Base-by-base conservation (phyloP, 2,113 vertebrate species). In the Polyodon spathula region DNA sequence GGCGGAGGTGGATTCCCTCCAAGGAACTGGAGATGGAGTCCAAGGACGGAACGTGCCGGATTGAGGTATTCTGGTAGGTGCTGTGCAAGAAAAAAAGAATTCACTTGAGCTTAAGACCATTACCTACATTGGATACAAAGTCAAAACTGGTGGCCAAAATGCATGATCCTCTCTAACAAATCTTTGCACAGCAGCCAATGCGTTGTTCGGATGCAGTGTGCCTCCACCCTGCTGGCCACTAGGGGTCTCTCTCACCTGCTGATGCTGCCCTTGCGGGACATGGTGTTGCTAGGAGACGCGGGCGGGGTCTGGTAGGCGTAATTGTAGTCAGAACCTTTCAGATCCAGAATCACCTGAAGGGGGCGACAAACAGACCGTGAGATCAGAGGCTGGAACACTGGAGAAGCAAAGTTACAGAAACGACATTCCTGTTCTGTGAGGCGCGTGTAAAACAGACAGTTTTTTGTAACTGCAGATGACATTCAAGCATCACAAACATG, bases 241-340 rank as follows among this genome's bases (percentile, higher is more conserved):
- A n/a, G n/a, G 1, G 11, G 14, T 17, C 9, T 16, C 5, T 4
- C 42, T 8, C 54, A 89, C 89, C 89, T 91, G 86, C 83, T 87
- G 66, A 88, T 78, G 76, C 87, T 90, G 79, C 87, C 83, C 73
- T 86, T 89, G 66, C 89, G 84, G 48, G 89, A 90, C 63, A 88
- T 56, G 0, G 84, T 85, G 78, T 74, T 83, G 38, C 84, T 81
- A 0, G 89, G 89, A 46, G 89, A 91, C 1, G 82, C 84, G 4
- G 88, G 89, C 2, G 88, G 89, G 0, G 89, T 90, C 78, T 91
- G 89, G 44, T 87, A 90, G 6, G 73, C 70, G 74, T 86, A 91
- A 68, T 61, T 82, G 65, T 86, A 90, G 46, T 91, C 88, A 0
- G 88, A 88, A 56, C 84, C 78, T 63, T 91, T 91, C 58, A 91